Evolutionary conservation across 2,113 vertebrate species (phyloP).

Genomic region (Pyrgilauda ruficollis): DNA sequence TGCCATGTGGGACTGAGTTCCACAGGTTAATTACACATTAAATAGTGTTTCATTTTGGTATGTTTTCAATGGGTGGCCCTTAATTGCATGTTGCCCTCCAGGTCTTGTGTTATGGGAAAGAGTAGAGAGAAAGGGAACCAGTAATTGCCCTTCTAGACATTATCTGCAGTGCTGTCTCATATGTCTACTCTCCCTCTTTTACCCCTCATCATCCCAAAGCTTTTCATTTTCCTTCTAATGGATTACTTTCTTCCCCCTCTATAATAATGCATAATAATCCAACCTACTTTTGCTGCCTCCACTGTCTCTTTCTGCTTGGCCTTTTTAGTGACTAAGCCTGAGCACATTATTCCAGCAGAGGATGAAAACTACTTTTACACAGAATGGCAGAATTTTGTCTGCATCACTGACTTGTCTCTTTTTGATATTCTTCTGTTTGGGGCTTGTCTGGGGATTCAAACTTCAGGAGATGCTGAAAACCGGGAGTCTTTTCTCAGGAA

Average conservation of each 20-base stretch:
- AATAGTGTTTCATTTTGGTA: constrained; percentile 29
- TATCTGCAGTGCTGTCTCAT: not conserved
- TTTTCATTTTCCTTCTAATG: constrained; percentile 42
- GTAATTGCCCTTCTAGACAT: constrained; percentile 46
- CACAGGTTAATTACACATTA: constrained; percentile 48
- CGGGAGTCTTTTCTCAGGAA: not conserved
- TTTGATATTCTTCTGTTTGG: not conserved
- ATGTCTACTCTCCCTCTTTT: not conserved
- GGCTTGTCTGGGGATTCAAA: not conserved
- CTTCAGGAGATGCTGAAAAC: not conserved
- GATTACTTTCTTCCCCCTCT: constrained; percentile 8
- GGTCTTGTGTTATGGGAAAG: constrained; percentile 25
- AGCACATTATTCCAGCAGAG: constrained; percentile 1
- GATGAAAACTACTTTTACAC: constrained; percentile 1
- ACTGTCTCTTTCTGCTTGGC: constrained; percentile 1
- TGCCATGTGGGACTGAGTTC: constrained; percentile 46
- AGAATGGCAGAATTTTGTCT: not conserved
- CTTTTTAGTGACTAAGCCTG: constrained; percentile 24
- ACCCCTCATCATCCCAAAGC: not conserved
- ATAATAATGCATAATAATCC: constrained; percentile 2
- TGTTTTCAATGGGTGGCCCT: constrained; percentile 40
- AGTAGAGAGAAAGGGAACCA: constrained; percentile 8
- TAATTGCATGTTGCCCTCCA: constrained; percentile 46
- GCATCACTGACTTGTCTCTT: not conserved
- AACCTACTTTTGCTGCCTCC: constrained; percentile 11